phyloP scores from a whole-genome alignment of 1,140 invertebrate genomes.

The Batillaria attramentaria region DNA sequence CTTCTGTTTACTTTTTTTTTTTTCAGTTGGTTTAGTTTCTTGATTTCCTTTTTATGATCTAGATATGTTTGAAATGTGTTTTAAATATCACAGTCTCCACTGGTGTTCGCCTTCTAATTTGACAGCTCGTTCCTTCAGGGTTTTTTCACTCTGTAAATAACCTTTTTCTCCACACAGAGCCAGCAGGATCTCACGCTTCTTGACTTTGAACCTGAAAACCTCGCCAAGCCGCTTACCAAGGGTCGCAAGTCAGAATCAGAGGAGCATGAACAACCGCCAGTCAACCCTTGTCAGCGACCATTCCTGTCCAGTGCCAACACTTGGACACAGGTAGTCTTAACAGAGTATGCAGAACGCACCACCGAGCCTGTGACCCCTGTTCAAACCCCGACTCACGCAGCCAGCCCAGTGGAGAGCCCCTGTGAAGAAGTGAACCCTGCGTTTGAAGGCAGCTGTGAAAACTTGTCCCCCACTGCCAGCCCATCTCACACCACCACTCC shows the following conservation, averaged over 20 bases:
- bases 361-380: conserved; percentile 12
- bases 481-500: background rate
- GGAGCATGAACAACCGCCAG: background rate
- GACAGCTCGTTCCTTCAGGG: no score
- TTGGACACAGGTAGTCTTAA: conserved; percentile 33
- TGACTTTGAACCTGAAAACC: conserved; percentile 44
- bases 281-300: background rate
- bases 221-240: conserved; percentile 33
- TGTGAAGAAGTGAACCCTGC: conserved; percentile 33
- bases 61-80: background rate
- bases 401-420: conserved; percentile 13
- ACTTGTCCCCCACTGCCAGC: conserved; percentile 15
- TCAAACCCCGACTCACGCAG: background rate
- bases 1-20: no score
- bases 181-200: conserved; percentile 81
- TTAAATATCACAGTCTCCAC: no score
- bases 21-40: no score
- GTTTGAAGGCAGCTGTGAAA: conserved; percentile 38
- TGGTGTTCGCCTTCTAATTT: no score
- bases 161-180: conserved; percentile 72
- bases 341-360: conserved; percentile 17
- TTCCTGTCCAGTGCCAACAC: conserved; percentile 4
- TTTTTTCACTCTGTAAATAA: no score
- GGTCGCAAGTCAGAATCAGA: conserved; percentile 30
- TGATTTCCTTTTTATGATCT: no score